Conservation (phyloP, 2,888 invertebrate species). For the Plebejus argus region DNA sequence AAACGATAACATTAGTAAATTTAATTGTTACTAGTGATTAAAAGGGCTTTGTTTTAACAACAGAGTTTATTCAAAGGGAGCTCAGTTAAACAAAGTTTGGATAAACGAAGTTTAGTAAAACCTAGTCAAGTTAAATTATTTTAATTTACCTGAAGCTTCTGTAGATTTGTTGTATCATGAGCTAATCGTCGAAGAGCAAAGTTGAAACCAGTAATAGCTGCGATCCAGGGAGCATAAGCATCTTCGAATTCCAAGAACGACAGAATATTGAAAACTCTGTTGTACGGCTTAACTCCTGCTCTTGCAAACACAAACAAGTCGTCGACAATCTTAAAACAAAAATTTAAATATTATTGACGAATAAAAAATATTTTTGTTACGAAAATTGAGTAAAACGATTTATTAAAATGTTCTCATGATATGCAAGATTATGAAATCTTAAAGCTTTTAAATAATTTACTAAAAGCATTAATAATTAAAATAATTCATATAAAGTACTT, state of each 20-base stretch:
- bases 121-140: no score
- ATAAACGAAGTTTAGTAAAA: no score
- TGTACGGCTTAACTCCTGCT: constrained; percentile 73
- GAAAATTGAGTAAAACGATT: background rate
- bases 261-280: constrained; percentile 78
- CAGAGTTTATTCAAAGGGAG: no score
- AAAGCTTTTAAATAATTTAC: background rate
- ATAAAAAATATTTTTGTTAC: background rate
- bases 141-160: constrained; percentile 53
- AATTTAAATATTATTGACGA: background rate
- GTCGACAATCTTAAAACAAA: constrained; percentile 76
- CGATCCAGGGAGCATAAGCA: constrained; percentile 85
- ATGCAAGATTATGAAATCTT: no score
- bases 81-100: no score
- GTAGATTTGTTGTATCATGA: constrained; percentile 52
- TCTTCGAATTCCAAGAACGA: constrained; percentile 81
- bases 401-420: background rate
- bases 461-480: constrained; percentile 2
- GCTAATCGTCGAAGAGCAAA: constrained; percentile 68
- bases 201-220: constrained; percentile 79
- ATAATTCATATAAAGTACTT: constrained; percentile 61
- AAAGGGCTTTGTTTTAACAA: background rate
- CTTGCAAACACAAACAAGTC: constrained; percentile 83
- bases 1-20: constrained; percentile 40
- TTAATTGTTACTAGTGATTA: background rate